Evolutionary conservation across 2,113 vertebrate species (phyloP).

Genomic region (Xiphophorus couchianus): DNA sequence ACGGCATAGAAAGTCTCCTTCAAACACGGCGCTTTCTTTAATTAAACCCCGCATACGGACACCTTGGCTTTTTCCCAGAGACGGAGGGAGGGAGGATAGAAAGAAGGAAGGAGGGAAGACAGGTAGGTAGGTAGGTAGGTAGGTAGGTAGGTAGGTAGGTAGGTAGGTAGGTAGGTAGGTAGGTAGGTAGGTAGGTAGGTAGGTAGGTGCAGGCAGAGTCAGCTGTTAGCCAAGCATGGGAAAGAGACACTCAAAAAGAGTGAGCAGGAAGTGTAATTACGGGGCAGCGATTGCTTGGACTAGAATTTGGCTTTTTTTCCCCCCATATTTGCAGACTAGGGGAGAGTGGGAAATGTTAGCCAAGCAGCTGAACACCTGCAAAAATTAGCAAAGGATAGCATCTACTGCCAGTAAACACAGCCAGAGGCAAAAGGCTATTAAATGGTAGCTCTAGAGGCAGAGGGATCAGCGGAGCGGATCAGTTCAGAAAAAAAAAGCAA

Average conservation of each 20-base stretch:
- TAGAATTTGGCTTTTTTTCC: conserved; percentile 38
- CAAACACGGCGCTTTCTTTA: conserved; percentile 43
- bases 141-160: conserved; percentile 4
- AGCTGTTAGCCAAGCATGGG: conserved; percentile 11
- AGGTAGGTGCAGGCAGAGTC: conserved; percentile 12
- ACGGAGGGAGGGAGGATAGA: not conserved
- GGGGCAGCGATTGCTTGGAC: conserved; percentile 15
- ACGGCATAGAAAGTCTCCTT: conserved; percentile 38
- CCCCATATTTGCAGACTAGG: conserved; percentile 1
- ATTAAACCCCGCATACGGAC: conserved; percentile 64
- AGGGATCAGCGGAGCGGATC: not conserved
- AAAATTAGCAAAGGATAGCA: conserved; percentile 35
- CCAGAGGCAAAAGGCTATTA: conserved; percentile 20
- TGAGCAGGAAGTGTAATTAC: conserved; percentile 10
- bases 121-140: no score
- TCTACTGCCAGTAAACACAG: conserved; percentile 38
- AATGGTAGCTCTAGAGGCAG: not conserved
- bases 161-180: no score
- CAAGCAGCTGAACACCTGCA: conserved; percentile 37
- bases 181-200: no score
- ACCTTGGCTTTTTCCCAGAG: conserved; percentile 45
- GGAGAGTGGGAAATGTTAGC: conserved; percentile 29
- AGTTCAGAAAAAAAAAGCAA: no score
- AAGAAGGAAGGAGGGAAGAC: not conserved
- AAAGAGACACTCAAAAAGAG: conserved; percentile 24